Conservation (phyloP, 2,888 invertebrate genomes). For the Iphiclides podalirius region DNA sequence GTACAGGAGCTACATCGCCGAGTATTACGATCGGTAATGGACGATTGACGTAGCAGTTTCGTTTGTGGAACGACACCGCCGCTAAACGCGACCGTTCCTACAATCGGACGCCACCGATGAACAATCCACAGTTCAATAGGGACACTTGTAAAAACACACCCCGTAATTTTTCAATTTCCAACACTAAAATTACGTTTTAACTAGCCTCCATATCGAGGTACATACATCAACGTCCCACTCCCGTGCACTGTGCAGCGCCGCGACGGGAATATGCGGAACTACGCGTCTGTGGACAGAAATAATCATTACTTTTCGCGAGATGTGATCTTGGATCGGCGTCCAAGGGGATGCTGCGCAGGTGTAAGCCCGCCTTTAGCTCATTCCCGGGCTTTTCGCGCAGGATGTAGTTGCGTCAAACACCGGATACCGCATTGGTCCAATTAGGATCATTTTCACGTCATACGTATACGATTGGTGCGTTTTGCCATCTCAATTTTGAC, state of each 20-base stretch:
- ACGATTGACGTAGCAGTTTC: conserved; percentile 9
- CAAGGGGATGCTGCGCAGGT: conserved; percentile 71
- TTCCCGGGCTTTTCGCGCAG: conserved; percentile 77
- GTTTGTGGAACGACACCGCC: conserved; percentile 10
- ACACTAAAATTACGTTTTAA: conserved; percentile 64
- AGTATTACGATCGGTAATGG: conserved; percentile 18
- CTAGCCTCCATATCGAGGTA: conserved; percentile 57
- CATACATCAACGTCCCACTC: conserved; percentile 56
- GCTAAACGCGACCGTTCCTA: conserved; percentile 21
- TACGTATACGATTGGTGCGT: conserved; percentile 48
- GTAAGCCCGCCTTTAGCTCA: conserved; percentile 52
- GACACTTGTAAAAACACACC: conserved; percentile 37
- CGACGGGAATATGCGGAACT: conserved; percentile 70
- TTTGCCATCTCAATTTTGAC: conserved; percentile 27
- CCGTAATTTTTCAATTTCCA: conserved; percentile 60
- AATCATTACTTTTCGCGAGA: conserved; percentile 80
- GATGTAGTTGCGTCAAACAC: conserved; percentile 56
- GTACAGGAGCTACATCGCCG: conserved; percentile 11
- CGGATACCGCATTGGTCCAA: conserved; percentile 67
- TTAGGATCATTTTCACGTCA: conserved; percentile 53
- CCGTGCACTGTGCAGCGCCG: conserved; percentile 57
- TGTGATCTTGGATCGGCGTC: conserved; percentile 70
- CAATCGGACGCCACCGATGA: conserved; percentile 21
- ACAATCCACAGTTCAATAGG: conserved; percentile 26
- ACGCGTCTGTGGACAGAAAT: conserved; percentile 73